Base-by-base conservation (phyloP, 2,113 vertebrate genomes). In the Cololabis saira region DNA sequence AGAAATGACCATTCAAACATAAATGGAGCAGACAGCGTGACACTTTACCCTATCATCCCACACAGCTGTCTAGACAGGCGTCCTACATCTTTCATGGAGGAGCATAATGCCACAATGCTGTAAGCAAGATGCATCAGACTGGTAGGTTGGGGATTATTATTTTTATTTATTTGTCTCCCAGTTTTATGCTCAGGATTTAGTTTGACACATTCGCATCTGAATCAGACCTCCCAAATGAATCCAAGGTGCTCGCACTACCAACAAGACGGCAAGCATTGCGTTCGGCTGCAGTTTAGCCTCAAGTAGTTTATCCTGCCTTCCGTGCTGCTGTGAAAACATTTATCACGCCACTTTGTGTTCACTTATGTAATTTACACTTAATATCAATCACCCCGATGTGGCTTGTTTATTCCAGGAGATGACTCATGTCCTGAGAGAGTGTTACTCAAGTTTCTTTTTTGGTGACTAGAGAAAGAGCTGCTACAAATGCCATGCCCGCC, bases 161-260 rank as follows among this genome's bases (percentile, higher is more conserved):
- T 12, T 83, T 60, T 68, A 16, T 63, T 48, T 65, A 17, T 71
- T 48, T 67, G 37, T 71, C 48, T 65, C 48, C 47, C 12, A 19
- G n/a, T 67, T 63, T 68, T 21, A 41, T 43, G 24, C 72, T 57
- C 21, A 21, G 56, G 49, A 58, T 51, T 53, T 74, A 53, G 67
- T 86, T 78, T 66, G 61, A 54, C 54, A 71, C 40, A 0, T 71
- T 61, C 67, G 15, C 37, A 14, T 11, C 10, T 49, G 55, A 74
- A 85, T 63, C 72, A 70, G 70, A 64, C 61, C 59, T 79, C 76
- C 66, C 78, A 74, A 51, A 58, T 61, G 48, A 78, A 79, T 83
- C 88, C 69, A 76, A 76, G 81, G 81, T 68, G 37, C 33, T 61
- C 72, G 64, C 24, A 9, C 68, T 44, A 72, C 71, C 80, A 80